Evolutionary conservation across 2,113 vertebrate species (phyloP), one percentile per base, ranked within the genome.

Genomic region (Lophius piscatorius): DNA sequence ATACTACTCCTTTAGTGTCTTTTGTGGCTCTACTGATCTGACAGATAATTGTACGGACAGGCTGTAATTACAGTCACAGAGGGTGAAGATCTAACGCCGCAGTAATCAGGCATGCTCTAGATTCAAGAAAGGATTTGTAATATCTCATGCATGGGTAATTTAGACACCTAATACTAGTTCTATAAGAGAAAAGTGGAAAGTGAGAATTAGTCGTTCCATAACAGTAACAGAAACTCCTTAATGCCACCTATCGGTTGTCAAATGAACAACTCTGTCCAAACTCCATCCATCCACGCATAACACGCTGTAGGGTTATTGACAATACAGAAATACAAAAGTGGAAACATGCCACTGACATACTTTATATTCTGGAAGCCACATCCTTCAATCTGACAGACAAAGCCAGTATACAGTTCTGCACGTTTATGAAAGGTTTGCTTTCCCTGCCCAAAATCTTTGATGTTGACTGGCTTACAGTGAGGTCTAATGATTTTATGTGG

Each of bases 401-500:
- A n/a, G n/a, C n/a, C n/a, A n/a, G n/a, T n/a, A n/a, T n/a, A n/a
- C n/a, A n/a, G n/a, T n/a, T n/a, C n/a, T n/a, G n/a, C n/a, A n/a
- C n/a, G n/a, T n/a, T n/a, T n/a, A n/a, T n/a, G 17, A 38, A 13
- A 29, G 14, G 11, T 29, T 28, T 20, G 14, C 6, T 44, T 45
- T 28, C 42, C 40, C 47, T 34, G 33, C 38, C 17, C 14, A 8
- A 46, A 41, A 39, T 47, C 57, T 35, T 59, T 54, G 34, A 40
- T 20, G 5, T 40, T 26, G 28, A 58, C 46, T 44, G 31, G 38
- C 29, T 56, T 35, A 14, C 26, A 14, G 3, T 10, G 17, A 48
- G 5, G 13, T 38, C 23, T 16, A n/a, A 21, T 14, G 3, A 28
- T 41, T 39, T 17, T 11, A 21, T 46, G 13, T 17, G 16, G 12